Evolutionary conservation across 2,888 invertebrate species (phyloP).

Genomic region (Dasypogon diadema): DNA sequence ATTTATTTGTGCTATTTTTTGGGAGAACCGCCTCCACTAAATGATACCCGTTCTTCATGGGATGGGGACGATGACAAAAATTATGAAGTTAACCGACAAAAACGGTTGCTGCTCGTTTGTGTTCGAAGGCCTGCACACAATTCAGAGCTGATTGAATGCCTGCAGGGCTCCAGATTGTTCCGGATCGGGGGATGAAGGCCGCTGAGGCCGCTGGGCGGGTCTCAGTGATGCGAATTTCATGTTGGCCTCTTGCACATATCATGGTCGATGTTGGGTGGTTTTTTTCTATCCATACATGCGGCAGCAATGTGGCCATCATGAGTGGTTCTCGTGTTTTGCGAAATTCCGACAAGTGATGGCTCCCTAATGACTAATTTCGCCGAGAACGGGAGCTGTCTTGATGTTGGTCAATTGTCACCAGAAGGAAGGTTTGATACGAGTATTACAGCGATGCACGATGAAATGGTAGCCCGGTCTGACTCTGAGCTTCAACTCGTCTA

Average conservation of each 20-base stretch:
- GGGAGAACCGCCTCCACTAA: background rate
- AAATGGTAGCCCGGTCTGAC: too few species aligned
- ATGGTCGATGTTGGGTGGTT: background rate
- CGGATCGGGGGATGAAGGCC: constrained; percentile 6
- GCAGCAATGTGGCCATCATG: background rate
- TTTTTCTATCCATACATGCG: background rate
- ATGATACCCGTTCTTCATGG: background rate
- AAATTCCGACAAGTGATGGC: constrained; percentile 17
- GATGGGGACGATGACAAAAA: background rate
- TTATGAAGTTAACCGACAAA: constrained; percentile 17
- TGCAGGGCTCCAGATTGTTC: background rate
- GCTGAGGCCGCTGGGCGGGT: background rate
- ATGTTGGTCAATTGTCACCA: constrained; percentile 9
- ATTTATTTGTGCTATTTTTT: background rate
- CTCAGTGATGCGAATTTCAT: background rate
- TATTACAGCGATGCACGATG: background rate
- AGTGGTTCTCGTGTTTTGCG: constrained; percentile 6
- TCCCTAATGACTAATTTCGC: constrained; percentile 26
- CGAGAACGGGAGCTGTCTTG: constrained; percentile 1
- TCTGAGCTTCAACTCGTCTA: too few species aligned
- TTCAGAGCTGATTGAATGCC: constrained; percentile 29
- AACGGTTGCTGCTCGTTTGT: constrained; percentile 1
- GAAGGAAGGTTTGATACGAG: constrained; percentile 15
- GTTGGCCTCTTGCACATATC: background rate
- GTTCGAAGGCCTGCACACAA: constrained; percentile 21